Evolutionary conservation across 2,113 vertebrate genomes (phyloP).

Genomic region (Osmerus eperlanus): DNA sequence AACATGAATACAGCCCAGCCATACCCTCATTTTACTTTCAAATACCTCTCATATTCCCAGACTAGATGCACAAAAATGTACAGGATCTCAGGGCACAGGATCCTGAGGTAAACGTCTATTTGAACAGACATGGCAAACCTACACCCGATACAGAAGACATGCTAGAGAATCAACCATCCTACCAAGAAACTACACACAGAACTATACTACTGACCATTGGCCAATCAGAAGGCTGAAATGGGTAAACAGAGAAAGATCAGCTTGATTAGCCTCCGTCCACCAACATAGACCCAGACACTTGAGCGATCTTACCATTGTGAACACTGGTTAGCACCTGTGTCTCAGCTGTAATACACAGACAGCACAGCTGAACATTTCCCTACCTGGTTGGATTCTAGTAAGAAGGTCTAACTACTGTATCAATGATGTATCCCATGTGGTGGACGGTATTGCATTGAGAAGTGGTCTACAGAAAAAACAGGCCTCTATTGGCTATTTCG

Average conservation of each 20-base stretch:
- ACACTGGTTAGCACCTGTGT: constrained; percentile 33
- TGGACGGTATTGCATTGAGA: background rate
- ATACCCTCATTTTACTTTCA: background rate
- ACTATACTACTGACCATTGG: background rate
- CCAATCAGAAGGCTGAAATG: background rate
- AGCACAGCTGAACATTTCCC: background rate
- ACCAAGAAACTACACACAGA: no score
- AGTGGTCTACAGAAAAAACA: no score
- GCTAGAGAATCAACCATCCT: no score
- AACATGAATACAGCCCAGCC: background rate
- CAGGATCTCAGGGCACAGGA: no score
- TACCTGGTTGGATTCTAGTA: background rate
- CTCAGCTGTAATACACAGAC: constrained; percentile 57
- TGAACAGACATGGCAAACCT: no score
- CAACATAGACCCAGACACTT: constrained; percentile 21
- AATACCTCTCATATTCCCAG: no score
- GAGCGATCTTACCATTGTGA: constrained; percentile 51
- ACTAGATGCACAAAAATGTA: no score
- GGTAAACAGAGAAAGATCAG: background rate
- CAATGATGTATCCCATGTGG: background rate
- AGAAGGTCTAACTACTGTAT: background rate
- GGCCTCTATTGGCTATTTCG: no score
- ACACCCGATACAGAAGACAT: no score
- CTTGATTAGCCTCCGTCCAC: constrained; percentile 7
- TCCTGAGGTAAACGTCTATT: no score